phyloP scores from a whole-genome alignment of 2,797 vertebrate genomes.

The Pseudochirops corinnae region DNA sequence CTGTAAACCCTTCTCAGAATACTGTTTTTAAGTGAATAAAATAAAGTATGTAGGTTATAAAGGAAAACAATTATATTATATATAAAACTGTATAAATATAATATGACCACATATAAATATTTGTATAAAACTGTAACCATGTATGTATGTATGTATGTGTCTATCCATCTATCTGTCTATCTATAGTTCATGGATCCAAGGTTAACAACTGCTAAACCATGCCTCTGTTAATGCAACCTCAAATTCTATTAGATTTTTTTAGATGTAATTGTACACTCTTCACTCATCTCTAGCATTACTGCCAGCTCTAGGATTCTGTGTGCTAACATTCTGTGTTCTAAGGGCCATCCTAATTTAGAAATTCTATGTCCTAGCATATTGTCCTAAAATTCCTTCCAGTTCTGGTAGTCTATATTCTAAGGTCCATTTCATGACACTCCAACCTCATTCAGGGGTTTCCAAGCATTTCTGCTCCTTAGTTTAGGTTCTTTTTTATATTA shows the following conservation, averaged over 20 bases:
- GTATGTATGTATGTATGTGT: background rate
- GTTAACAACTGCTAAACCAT: background rate
- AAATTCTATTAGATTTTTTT: background rate
- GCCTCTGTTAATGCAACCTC: background rate
- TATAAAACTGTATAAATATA: background rate
- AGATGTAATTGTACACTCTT: background rate
- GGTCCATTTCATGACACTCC: background rate
- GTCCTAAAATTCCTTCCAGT: background rate
- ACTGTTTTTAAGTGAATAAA: background rate
- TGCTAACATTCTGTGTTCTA: background rate
- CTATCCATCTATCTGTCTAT: background rate
- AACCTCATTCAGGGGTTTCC: background rate
- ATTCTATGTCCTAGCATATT: background rate
- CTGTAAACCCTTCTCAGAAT: background rate
- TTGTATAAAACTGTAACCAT: background rate
- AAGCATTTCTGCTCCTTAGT: background rate
- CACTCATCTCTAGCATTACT: background rate
- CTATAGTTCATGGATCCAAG: background rate
- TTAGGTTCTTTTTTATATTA: background rate
- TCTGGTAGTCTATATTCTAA: background rate
- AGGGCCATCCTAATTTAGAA: background rate
- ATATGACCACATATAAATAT: background rate
- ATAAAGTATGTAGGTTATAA: background rate
- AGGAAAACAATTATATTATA: background rate
- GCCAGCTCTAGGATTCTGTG: background rate